Conservation (phyloP, 2,888 invertebrate species). For the Pyrrhosoma nymphula region DNA sequence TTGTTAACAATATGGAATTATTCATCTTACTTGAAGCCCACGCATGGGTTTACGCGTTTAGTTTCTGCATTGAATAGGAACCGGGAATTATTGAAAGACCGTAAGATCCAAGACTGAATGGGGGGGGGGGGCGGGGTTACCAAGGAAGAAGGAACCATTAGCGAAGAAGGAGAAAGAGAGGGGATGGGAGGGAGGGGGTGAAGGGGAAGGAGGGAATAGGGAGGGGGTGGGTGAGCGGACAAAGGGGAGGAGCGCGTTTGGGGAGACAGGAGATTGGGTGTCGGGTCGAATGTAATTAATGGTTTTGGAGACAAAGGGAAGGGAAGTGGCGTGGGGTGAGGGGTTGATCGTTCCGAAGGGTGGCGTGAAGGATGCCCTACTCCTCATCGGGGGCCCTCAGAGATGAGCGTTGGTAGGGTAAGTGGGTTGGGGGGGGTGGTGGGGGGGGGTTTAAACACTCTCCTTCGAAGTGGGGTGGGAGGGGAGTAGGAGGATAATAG, state of each 20-base stretch:
- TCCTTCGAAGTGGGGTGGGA: neutral
- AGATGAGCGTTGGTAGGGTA: neutral
- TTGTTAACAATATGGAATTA: too few relatives aligned
- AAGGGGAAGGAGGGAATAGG: neutral
- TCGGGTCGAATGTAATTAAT: conserved; percentile 66
- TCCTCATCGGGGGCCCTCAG: neutral
- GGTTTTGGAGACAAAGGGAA: conserved; percentile 62
- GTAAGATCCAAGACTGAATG: neutral
- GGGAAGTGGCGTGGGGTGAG: neutral
- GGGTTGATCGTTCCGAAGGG: conserved; percentile 11
- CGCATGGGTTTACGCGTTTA: too few relatives aligned
- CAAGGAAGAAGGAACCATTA: too few relatives aligned
- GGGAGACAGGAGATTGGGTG: conserved; percentile 56
- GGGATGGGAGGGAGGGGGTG: neutral
- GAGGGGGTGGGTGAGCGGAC: neutral
- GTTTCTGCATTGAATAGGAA: too few relatives aligned
- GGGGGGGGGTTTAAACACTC: neutral
- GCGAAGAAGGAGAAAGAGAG: too few relatives aligned
- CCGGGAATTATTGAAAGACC: neutral
- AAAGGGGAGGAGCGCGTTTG: neutral
- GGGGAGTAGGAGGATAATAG: neutral
- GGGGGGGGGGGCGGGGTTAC: neutral
- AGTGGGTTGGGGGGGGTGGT: neutral
- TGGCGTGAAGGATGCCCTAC: neutral
- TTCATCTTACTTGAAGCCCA: too few relatives aligned